A percentile compares a stretch with the other conserved stretches of the same genome.
phyloP scores from a whole-genome alignment of 2,888 invertebrate species.

The Cosmia pyralina region DNA sequence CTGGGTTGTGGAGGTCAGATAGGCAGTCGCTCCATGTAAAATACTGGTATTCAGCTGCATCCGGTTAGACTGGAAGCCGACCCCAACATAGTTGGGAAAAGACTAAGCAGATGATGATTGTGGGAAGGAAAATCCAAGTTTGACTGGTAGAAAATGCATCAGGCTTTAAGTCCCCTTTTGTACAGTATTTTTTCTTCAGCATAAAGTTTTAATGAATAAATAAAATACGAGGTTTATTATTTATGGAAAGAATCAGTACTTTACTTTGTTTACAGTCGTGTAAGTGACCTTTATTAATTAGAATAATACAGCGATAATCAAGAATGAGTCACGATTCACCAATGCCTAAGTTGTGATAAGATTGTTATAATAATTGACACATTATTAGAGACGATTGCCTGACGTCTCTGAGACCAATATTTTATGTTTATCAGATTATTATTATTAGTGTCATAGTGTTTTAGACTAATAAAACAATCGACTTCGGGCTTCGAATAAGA shows the following conservation, averaged over 20 bases:
- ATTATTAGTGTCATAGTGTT: background rate
- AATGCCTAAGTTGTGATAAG: constrained; percentile 10
- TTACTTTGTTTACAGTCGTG: background rate
- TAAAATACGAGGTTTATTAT: constrained; percentile 1
- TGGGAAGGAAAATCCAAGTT: constrained; percentile 6
- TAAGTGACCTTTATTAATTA: constrained; percentile 14
- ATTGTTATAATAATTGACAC: constrained; percentile 18
- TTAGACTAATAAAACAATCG: background rate
- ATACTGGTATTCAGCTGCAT: no score
- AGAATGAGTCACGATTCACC: constrained; percentile 8
- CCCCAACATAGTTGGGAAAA: no score
- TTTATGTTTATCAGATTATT: constrained; percentile 9
- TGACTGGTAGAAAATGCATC: no score
- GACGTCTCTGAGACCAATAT: constrained; percentile 14
- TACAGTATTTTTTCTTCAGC: no score
- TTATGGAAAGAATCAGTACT: no score
- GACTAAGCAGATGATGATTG: no score
- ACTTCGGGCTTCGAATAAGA: background rate
- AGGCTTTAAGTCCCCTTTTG: no score
- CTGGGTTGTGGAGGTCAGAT: no score
- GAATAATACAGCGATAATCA: constrained; percentile 7
- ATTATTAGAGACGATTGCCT: constrained; percentile 23
- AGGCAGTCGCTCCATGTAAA: no score
- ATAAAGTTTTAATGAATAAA: no score
- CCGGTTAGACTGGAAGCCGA: no score